These are phyloP conservation scores for Amphiura filiformis DNA, from an alignment of 35 echinoderm and acorn worm genomes.

Conservation along the genomic window DNA sequence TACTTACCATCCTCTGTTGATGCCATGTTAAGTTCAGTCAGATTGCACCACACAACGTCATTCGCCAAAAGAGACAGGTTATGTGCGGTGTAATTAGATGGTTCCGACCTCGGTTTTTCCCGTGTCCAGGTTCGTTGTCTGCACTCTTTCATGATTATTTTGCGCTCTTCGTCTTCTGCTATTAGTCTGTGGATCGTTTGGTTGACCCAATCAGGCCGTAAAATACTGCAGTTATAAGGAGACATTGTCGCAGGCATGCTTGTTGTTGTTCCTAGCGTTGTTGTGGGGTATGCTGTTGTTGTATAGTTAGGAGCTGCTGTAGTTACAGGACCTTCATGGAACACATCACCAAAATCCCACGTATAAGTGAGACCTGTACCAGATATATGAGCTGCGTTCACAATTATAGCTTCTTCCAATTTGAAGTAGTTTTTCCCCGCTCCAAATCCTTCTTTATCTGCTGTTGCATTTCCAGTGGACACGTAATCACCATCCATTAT, in stretches of 20 bases:
- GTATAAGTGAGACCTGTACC: slow-evolving; percentile 81
- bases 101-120: not conserved
- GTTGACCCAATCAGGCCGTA: not conserved
- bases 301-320: not conserved
- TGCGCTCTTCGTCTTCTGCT: slow-evolving; percentile 18
- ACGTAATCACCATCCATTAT: slow-evolving; percentile 63
- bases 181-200: not conserved
- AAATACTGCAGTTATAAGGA: slow-evolving; percentile 14
- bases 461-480: slow-evolving; percentile 54
- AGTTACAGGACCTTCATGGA: slow-evolving; percentile 20
- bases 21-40: not conserved
- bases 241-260: not conserved
- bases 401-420: slow-evolving; percentile 75
- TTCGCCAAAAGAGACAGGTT: not conserved
- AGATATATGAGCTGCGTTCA: slow-evolving; percentile 63
- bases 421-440: slow-evolving; percentile 56
- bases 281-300: slow-evolving; percentile 15
- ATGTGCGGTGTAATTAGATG: not conserved
- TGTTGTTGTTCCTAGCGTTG: slow-evolving; percentile 14
- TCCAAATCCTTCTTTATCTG: slow-evolving; percentile 61
- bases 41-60: not conserved
- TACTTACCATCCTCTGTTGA: no score
- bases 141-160: not conserved
- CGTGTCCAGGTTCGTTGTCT: slow-evolving; percentile 2
- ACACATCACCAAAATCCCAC: slow-evolving; percentile 89